Percentiles rank a stretch among this genome's conserved stretches.
phyloP scores from a whole-genome alignment of 2,888 invertebrate species.

The Aphidius colemani region DNA sequence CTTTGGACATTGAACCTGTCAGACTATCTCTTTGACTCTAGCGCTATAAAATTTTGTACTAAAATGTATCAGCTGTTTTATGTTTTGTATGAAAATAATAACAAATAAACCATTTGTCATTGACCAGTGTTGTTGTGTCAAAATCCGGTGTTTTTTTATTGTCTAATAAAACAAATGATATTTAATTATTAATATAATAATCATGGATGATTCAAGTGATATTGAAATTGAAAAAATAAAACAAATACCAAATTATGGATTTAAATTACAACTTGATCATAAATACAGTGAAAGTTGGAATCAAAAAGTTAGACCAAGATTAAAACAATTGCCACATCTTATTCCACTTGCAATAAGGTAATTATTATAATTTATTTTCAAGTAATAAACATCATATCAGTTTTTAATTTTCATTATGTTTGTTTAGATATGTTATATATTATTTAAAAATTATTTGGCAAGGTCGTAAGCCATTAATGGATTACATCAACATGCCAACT shows the following conservation, averaged over 20 bases:
- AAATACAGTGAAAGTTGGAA: constrained; percentile 75
- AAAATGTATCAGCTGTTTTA: too few relatives aligned
- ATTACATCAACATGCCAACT: constrained; percentile 72
- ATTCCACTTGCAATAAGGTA: constrained; percentile 76
- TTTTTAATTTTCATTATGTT: neutral
- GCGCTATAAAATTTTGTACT: too few relatives aligned
- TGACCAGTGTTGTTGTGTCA: neutral
- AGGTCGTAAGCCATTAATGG: constrained; percentile 77
- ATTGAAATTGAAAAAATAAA: constrained; percentile 7
- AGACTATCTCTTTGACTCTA: too few relatives aligned
- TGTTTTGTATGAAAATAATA: too few relatives aligned
- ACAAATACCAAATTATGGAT: constrained; percentile 69
- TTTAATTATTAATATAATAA: neutral
- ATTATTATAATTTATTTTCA: constrained; percentile 25
- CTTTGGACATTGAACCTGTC: too few relatives aligned
- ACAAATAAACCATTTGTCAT: neutral
- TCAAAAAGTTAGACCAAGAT: constrained; percentile 69
- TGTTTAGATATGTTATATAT: constrained; percentile 73
- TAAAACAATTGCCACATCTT: constrained; percentile 73
- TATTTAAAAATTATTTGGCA: constrained; percentile 69
- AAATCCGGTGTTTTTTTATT: neutral
- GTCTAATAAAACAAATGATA: neutral
- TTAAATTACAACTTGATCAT: constrained; percentile 77
- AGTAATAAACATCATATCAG: neutral
- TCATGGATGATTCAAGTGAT: neutral